phyloP scores from a whole-genome alignment of 2,113 vertebrate genomes.

The Rhegmatorhina hoffmannsi region DNA sequence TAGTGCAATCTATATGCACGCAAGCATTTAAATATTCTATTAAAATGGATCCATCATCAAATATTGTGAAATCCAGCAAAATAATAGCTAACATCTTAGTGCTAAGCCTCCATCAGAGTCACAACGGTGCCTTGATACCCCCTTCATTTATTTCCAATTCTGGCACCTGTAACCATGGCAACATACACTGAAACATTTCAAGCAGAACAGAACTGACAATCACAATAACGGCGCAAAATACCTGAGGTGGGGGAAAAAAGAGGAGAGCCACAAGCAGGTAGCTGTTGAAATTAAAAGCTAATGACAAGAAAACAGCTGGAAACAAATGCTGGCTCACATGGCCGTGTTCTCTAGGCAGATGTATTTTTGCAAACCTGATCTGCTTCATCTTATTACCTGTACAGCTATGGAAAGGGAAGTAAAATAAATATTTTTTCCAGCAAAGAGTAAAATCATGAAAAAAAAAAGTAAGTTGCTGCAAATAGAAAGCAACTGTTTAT shows the following conservation, averaged over 20 bases:
- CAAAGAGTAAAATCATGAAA: constrained; percentile 17
- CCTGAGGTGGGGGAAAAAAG: constrained; percentile 62
- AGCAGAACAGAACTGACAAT: constrained; percentile 82
- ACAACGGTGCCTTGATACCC: constrained; percentile 66
- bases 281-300: constrained; percentile 81
- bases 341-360: constrained; percentile 29
- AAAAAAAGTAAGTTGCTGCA: constrained; percentile 58
- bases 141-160: constrained; percentile 78
- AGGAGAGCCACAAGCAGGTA: constrained; percentile 68
- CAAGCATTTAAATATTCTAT: constrained; percentile 74
- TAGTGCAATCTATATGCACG: constrained; percentile 46
- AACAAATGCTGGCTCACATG: constrained; percentile 48
- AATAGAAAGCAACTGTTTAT: constrained; percentile 33
- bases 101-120: constrained; percentile 72
- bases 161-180: constrained; percentile 78
- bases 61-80: constrained; percentile 66
- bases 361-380: constrained; percentile 3
- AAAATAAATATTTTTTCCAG: constrained; percentile 38
- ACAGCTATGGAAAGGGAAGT: not conserved
- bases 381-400: constrained; percentile 23
- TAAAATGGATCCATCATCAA: constrained; percentile 70
- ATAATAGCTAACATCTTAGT: constrained; percentile 72
- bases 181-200: constrained; percentile 78
- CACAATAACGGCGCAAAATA: constrained; percentile 73
- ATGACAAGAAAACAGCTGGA: constrained; percentile 79